phyloP scores from a whole-genome alignment of 2,113 vertebrate species.

The Delphinus delphis region DNA sequence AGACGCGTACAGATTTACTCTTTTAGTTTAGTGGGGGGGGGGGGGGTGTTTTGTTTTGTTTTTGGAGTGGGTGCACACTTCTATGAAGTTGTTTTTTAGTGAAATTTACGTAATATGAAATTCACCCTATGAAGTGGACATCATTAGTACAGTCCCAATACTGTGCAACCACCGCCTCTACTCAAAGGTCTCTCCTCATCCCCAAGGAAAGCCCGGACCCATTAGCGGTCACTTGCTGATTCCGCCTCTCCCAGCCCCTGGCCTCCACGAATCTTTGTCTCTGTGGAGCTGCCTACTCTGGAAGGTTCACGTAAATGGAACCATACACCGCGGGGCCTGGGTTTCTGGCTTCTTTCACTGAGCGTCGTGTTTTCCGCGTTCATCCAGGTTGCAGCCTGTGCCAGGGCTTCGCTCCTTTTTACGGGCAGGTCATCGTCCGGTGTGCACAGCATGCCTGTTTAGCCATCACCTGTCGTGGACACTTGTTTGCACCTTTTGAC shows the following conservation, averaged over 20 bases:
- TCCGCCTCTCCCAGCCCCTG: not conserved
- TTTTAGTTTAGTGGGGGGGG: fast-evolving
- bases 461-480: fast-evolving
- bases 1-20: not conserved
- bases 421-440: fast-evolving
- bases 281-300: not conserved
- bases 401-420: fast-evolving
- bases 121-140: not conserved
- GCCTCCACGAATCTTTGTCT: not conserved
- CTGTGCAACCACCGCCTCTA: no score
- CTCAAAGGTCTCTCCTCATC: not conserved
- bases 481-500: fast-evolving
- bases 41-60: not conserved
- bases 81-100: not conserved
- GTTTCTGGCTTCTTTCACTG: not conserved
- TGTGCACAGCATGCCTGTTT: no score
- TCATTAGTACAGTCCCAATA: fast-evolving
- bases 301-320: not conserved
- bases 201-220: not conserved
- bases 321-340: no score
- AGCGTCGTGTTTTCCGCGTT: not conserved
- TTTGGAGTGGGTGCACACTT: not conserved
- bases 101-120: not conserved
- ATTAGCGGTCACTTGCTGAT: fast-evolving
- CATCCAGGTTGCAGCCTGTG: fast-evolving